Percentiles rank a stretch among this genome's conserved stretches.
phyloP scores from a whole-genome alignment of 2,797 vertebrate species.

The Mormyrops boulengeri region DNA sequence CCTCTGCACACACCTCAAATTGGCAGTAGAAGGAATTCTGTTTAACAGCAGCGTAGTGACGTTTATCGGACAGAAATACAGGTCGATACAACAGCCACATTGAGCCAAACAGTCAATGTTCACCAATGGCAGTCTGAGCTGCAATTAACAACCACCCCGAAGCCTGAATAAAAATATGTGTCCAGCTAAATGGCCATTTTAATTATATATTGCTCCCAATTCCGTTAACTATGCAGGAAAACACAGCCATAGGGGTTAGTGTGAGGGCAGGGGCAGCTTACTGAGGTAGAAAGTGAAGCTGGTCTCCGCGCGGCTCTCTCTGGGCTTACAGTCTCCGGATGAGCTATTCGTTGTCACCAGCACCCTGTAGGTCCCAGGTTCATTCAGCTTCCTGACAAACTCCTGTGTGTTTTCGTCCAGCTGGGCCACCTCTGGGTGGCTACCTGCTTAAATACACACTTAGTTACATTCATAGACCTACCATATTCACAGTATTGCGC shows the following conservation, averaged over 20 bases:
- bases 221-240: neutral
- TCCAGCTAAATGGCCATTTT: neutral
- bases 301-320: constrained; percentile 70
- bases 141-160: neutral
- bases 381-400: constrained; percentile 75
- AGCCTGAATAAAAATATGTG: neutral
- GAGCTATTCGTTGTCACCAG: constrained; percentile 77
- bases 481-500: neutral
- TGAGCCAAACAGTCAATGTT: neutral
- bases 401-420: constrained; percentile 84
- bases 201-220: neutral
- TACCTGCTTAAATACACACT: constrained; percentile 57
- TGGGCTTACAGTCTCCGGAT: constrained; percentile 73
- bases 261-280: constrained; percentile 50
- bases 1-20: neutral
- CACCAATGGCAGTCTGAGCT: neutral
- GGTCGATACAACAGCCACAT: neutral
- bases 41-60: neutral
- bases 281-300: constrained; percentile 86
- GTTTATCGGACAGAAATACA: neutral
- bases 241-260: neutral
- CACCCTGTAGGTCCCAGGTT: constrained; percentile 76
- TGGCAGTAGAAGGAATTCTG: neutral
- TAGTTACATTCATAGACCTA: neutral
- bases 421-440: constrained; percentile 67